These are phyloP conservation scores for Syngnathoides biaculeatus DNA, from an alignment of 2,113 vertebrate species.

Conservation along the genomic window DNA sequence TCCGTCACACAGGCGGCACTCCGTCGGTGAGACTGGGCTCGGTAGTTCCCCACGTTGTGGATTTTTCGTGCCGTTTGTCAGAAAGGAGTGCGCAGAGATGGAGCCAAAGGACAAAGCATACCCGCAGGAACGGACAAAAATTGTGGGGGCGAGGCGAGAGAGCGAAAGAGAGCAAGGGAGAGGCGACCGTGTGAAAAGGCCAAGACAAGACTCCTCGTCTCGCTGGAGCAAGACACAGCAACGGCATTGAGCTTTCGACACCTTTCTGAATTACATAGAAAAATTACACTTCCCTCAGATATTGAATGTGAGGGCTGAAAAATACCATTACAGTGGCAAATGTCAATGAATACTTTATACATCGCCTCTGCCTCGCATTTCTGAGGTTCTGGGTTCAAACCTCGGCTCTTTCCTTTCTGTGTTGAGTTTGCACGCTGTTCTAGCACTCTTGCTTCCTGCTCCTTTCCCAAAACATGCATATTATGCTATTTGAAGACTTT, in stretches of 20 bases:
- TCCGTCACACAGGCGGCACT: conserved; percentile 36
- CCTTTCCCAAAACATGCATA: too few relatives aligned
- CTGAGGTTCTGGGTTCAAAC: background rate
- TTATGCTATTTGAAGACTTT: too few relatives aligned
- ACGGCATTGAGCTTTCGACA: conserved; percentile 16
- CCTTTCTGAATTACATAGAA: conserved; percentile 18
- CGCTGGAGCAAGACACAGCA: conserved; percentile 16
- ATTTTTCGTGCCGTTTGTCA: conserved; percentile 31
- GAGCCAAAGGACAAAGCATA: conserved; percentile 43
- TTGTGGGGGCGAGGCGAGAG: conserved; percentile 53
- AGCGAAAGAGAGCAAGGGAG: conserved; percentile 24
- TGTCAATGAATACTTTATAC: background rate
- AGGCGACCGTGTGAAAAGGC: conserved; percentile 49
- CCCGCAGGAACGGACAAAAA: conserved; percentile 31
- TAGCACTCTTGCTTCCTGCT: too few relatives aligned
- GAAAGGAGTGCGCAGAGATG: conserved; percentile 23
- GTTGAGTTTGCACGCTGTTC: background rate
- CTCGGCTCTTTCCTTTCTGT: background rate
- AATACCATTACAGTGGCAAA: background rate
- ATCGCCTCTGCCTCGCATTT: background rate
- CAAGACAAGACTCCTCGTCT: conserved; percentile 29
- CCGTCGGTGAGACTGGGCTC: conserved; percentile 18
- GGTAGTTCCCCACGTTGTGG: conserved; percentile 38
- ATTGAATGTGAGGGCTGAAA: background rate
- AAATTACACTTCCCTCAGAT: background rate